These are phyloP conservation scores for Leptoclinus maculatus DNA, from an alignment of 2,797 vertebrate species.

Conservation along the genomic window DNA sequence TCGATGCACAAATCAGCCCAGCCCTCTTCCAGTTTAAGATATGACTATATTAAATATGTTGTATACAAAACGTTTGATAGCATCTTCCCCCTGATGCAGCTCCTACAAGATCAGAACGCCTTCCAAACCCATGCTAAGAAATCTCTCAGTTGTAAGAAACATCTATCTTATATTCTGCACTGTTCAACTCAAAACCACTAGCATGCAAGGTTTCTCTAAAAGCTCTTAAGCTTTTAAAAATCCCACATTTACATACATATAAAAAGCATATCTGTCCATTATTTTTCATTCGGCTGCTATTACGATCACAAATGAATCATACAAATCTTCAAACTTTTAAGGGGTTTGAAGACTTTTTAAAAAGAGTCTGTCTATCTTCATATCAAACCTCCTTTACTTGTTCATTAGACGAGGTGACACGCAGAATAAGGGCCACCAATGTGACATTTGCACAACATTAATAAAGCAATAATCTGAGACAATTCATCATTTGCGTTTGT, in stretches of 20 bases:
- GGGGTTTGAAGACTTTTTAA: too few relatives aligned
- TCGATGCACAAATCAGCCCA: not conserved
- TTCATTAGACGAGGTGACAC: slow-evolving; percentile 60
- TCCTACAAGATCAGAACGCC: not conserved
- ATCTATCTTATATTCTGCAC: not conserved
- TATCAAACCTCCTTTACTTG: slow-evolving; percentile 22
- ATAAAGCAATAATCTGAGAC: slow-evolving; percentile 29
- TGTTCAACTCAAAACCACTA: slow-evolving; percentile 6
- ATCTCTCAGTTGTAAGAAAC: not conserved
- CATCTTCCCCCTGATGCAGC: not conserved
- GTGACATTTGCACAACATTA: slow-evolving; percentile 58
- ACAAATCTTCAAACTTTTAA: not conserved
- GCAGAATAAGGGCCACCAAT: slow-evolving; percentile 27
- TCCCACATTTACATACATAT: slow-evolving; percentile 9
- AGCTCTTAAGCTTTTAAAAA: slow-evolving; percentile 15
- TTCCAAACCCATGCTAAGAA: not conserved
- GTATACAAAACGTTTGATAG: not conserved
- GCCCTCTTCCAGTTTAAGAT: not conserved
- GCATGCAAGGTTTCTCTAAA: not conserved
- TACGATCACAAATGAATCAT: not conserved
- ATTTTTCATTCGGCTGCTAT: not conserved
- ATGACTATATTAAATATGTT: not conserved
- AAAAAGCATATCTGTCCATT: not conserved
- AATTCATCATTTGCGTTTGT: not conserved
- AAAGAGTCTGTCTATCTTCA: too few relatives aligned